Base-by-base conservation (phyloP, 92 coral and sea anemone genomes). In the Chrysogorgia sp. region DNA sequence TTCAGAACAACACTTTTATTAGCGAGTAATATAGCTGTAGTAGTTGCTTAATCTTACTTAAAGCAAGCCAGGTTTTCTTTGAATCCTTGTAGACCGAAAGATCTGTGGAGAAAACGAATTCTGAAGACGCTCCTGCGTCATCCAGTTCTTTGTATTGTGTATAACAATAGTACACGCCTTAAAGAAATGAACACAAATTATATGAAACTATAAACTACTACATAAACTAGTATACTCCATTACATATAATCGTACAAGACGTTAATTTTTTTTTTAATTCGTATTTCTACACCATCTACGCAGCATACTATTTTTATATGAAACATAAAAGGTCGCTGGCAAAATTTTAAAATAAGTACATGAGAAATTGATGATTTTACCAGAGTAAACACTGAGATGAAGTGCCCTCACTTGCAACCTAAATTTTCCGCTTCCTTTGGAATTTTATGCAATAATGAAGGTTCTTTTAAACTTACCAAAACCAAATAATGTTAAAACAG, bases 91-190 rank as follows among this genome's bases (percentile, higher is more conserved):
- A 85, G 37, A 68, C 84, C 83, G 92, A 85, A 56, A 93, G 87
- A n/a, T 96, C 97, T 31, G 84, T 77, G 25, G 92, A 80, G 49
- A 87, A 74, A 20, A 72, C 86, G 62, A 74, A 81, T 37, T 60
- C 80, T 30, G 94, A 86, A 29, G 91, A 83, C 31, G 85, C 72
- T 1, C 85, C 62, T 48, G 76, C 79, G 14, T 82, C 67, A 10
- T 67, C 67, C 63, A 91, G 71, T 81, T 89, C 72, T 40, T 87
- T 87, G 89, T 93, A 93, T 75, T 70, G 88, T 1, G 94, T 93
- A 94, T 96, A 93, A 62, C 92, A 67, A 69, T 91, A 93, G 76
- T 93, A 93, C 10, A 93, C 65, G 41, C 94, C 98, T 93, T 23
- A 15, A 82, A 64, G 33, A 26, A 19, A 19, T 55, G 24, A 22